Percentiles rank a stretch among this genome's conserved stretches.
Conservation (phyloP, 1,140 invertebrate species). For the Gryllus bimaculatus region DNA sequence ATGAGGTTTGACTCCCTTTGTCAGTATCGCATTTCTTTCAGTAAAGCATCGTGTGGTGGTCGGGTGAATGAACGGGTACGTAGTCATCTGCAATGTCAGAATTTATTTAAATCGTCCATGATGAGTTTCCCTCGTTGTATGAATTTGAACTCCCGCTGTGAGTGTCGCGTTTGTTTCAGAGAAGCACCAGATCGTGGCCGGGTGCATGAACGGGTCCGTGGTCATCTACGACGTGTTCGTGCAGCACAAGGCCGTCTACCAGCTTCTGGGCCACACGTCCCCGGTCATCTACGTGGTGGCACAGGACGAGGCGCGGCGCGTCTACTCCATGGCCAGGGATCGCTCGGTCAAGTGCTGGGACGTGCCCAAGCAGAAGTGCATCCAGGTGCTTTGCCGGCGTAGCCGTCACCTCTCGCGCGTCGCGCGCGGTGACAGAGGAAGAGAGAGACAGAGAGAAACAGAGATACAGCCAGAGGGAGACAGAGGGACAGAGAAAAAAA, state of each 20-base stretch:
- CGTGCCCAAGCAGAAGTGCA: constrained; percentile 8
- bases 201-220: constrained; percentile 59
- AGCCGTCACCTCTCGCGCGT: neutral
- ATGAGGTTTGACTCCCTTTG: too few relatives aligned
- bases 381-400: neutral
- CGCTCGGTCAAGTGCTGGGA: constrained; percentile 15
- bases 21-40: too few relatives aligned
- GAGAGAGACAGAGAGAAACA: too few relatives aligned
- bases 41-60: too few relatives aligned
- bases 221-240: constrained; percentile 69
- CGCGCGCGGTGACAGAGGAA: too few relatives aligned
- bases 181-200: constrained; percentile 51
- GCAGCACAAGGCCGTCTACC: constrained; percentile 45
- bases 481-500: too few relatives aligned
- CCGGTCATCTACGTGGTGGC: constrained; percentile 54
- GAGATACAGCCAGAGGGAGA: too few relatives aligned
- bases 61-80: too few relatives aligned
- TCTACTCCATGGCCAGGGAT: constrained; percentile 37
- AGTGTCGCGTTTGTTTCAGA: constrained; percentile 25
- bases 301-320: constrained; percentile 37
- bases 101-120: too few relatives aligned
- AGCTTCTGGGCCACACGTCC: constrained; percentile 57
- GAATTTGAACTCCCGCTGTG: neutral
- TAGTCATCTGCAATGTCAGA: too few relatives aligned
- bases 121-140: too few relatives aligned